Percentiles rank a stretch among this genome's conserved stretches.
These are phyloP conservation scores for Brassicogethes aeneus DNA, from an alignment of 2,888 invertebrate genomes.

Conservation along the genomic window DNA sequence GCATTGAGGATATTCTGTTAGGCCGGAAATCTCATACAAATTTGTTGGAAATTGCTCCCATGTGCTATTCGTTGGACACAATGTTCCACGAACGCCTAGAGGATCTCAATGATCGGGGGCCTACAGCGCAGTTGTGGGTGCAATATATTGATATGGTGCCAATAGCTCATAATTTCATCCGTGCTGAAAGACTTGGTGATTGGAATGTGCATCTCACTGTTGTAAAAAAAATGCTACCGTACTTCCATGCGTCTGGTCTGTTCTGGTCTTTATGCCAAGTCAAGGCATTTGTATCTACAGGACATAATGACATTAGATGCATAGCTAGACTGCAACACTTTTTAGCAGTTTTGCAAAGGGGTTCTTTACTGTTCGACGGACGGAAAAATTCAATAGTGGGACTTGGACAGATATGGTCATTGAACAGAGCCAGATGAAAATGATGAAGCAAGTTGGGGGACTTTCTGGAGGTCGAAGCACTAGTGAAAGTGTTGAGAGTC, in stretches of 20 bases:
- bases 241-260: background rate
- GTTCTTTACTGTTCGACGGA: background rate
- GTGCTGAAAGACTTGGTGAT: conserved; percentile 24
- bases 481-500: background rate
- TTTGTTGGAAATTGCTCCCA: background rate
- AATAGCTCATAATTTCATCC: conserved; percentile 23
- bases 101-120: conserved; percentile 16
- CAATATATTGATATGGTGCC: conserved; percentile 31
- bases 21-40: background rate
- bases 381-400: background rate
- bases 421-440: background rate
- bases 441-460: background rate
- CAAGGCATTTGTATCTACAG: background rate
- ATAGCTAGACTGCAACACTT: background rate
- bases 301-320: background rate
- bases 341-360: background rate
- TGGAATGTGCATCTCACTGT: conserved; percentile 4
- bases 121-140: conserved; percentile 24
- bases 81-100: conserved; percentile 14
- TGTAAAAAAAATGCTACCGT: background rate
- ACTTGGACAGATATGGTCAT: background rate
- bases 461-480: background rate
- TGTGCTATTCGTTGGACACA: background rate
- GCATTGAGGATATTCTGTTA: background rate
- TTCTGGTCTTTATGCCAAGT: background rate